A percentile compares a stretch with the other conserved stretches of the same genome.
phyloP scores from a whole-genome alignment of 2,113 vertebrate genomes.

The Phasianus colchicus region DNA sequence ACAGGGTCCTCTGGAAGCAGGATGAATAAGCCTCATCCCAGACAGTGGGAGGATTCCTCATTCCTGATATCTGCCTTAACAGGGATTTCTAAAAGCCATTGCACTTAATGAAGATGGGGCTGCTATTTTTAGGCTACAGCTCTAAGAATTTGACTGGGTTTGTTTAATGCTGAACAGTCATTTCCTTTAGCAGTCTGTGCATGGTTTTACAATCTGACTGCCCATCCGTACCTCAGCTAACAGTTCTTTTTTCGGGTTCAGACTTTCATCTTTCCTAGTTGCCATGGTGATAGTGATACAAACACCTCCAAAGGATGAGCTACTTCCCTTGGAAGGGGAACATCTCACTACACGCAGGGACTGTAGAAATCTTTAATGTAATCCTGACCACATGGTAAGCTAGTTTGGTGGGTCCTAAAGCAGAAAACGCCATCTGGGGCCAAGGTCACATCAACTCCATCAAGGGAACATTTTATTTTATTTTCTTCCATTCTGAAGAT shows the following conservation, averaged over 20 bases:
- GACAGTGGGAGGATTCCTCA: not conserved
- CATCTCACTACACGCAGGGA: not conserved
- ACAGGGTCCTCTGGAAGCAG: not conserved
- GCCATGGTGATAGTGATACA: slow-evolving; percentile 60
- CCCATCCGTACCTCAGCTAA: not conserved
- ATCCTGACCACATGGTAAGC: slow-evolving; percentile 61
- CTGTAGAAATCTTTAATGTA: slow-evolving; percentile 48
- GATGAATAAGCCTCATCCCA: not conserved
- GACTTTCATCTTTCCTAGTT: slow-evolving; percentile 62
- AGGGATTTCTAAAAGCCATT: rapidly evolving
- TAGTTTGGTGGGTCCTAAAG: slow-evolving; percentile 60
- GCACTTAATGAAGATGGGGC: not conserved
- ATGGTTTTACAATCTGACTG: slow-evolving; percentile 37
- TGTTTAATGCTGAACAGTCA: slow-evolving; percentile 19
- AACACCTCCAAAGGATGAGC: slow-evolving; percentile 66
- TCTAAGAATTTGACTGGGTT: not conserved
- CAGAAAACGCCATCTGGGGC: not conserved
- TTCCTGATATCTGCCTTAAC: not conserved
- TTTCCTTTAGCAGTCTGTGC: not conserved
- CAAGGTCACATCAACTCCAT: not conserved
- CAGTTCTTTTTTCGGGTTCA: not conserved
- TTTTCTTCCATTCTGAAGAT: not conserved
- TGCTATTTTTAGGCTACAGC: slow-evolving; percentile 28
- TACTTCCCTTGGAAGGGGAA: slow-evolving; percentile 25
- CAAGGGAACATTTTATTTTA: not conserved